phyloP scores from a whole-genome alignment of 1,140 invertebrate species.

The Zaprionus capensis region DNA sequence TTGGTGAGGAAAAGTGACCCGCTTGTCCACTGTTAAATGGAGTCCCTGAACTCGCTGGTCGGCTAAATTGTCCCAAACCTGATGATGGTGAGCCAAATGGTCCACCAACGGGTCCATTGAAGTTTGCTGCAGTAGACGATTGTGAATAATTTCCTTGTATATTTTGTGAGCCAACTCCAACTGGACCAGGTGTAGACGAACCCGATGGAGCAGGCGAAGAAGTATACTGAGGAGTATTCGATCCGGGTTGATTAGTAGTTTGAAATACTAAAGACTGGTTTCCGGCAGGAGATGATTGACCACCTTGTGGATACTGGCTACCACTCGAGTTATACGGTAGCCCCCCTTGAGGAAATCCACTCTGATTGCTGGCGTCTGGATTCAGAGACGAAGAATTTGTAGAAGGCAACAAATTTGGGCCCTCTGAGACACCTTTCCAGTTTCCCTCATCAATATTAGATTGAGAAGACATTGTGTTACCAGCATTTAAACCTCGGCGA shows the following conservation, averaged over 20 bases:
- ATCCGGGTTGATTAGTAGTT: conserved; percentile 88
- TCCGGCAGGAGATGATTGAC: conserved; percentile 87
- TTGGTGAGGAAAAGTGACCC: conserved; percentile 88
- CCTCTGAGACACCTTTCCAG: conserved; percentile 78
- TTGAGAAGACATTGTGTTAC: conserved; percentile 81
- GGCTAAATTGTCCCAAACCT: conserved; percentile 87
- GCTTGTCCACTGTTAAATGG: conserved; percentile 88
- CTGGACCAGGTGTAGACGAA: conserved; percentile 89
- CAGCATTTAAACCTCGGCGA: conserved; percentile 80
- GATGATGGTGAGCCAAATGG: conserved; percentile 89
- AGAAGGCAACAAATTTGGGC: conserved; percentile 66
- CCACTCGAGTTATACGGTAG: conserved; percentile 71
- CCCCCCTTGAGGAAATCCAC: conserved; percentile 75
- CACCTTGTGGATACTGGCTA: conserved; percentile 79
- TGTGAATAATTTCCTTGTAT: conserved; percentile 87
- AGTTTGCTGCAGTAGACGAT: conserved; percentile 88
- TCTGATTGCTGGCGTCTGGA: conserved; percentile 74
- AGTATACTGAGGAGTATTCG: conserved; percentile 90
- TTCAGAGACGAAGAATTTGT: conserved; percentile 70
- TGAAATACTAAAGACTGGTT: conserved; percentile 89
- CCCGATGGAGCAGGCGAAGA: conserved; percentile 90
- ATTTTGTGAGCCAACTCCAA: conserved; percentile 85
- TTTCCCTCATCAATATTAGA: conserved; percentile 78
- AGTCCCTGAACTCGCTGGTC: conserved; percentile 89
- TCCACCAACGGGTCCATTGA: conserved; percentile 85